Evolutionary conservation across 2,113 vertebrate genomes (phyloP).

Genomic region (Tonatia bakeri): DNA sequence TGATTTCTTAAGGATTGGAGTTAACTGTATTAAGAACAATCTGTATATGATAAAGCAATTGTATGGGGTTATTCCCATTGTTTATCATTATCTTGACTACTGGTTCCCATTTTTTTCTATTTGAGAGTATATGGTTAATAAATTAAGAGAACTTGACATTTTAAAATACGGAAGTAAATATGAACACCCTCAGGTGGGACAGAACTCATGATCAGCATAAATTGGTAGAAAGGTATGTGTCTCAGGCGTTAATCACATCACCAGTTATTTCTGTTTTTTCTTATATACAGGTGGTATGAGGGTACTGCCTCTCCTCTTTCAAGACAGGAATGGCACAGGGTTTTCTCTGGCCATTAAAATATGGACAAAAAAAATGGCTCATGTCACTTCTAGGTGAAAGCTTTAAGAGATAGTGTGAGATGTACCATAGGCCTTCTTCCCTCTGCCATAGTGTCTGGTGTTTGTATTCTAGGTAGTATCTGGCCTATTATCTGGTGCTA

Average conservation of each 20-base stretch:
- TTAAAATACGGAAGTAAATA: neutral
- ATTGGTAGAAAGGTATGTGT: neutral
- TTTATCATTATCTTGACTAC: neutral
- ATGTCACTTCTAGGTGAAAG: neutral
- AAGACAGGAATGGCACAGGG: neutral
- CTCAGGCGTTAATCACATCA: neutral
- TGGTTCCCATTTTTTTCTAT: neutral
- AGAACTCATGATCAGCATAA: neutral
- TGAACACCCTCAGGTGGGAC: neutral
- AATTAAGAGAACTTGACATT: neutral
- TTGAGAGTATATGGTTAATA: neutral
- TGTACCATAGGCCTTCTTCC: no score
- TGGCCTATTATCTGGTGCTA: neutral
- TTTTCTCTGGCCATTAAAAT: neutral
- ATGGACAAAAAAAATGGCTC: neutral
- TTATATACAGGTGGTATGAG: neutral
- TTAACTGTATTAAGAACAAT: neutral
- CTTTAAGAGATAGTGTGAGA: neutral
- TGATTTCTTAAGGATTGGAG: neutral
- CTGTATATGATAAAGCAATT: neutral
- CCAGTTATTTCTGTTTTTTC: neutral
- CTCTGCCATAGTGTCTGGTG: neutral
- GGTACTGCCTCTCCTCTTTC: neutral
- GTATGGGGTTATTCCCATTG: neutral
- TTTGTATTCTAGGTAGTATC: neutral